Conservation (phyloP, 2,113 vertebrate species). For the Baryphthengus martii region DNA sequence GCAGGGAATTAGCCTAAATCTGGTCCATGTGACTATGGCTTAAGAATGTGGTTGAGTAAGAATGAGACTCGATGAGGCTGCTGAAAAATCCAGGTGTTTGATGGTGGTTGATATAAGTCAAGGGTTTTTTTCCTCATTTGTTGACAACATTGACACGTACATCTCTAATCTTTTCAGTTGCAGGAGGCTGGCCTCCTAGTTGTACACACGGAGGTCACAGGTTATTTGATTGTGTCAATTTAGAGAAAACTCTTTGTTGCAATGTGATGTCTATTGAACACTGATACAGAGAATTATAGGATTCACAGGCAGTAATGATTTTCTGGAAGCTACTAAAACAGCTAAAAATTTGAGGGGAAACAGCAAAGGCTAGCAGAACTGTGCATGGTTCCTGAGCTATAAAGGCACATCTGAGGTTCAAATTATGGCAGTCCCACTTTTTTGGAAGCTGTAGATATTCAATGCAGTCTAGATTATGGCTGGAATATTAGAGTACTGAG, state of each 20-base stretch:
- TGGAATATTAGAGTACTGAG: not conserved
- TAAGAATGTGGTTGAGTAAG: not conserved
- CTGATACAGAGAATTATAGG: not conserved
- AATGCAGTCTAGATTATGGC: not conserved
- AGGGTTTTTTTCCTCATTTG: not conserved
- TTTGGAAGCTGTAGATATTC: not conserved
- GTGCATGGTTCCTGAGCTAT: not conserved
- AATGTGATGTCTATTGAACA: rapidly evolving
- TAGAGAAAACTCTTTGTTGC: not conserved
- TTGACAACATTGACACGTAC: rapidly evolving
- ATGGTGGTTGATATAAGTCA: not conserved
- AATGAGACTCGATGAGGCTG: not conserved
- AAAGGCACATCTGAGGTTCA: not conserved
- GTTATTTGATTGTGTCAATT: not conserved
- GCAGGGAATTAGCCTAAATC: not conserved
- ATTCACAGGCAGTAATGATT: not conserved
- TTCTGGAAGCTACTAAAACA: not conserved
- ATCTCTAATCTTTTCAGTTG: not conserved
- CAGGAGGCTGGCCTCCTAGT: not conserved
- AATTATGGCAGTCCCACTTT: not conserved
- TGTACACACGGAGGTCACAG: rapidly evolving
- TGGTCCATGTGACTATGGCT: not conserved
- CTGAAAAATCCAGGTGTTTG: not conserved
- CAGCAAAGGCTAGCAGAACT: not conserved
- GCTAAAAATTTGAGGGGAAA: not conserved